Conservation (phyloP, 2,888 invertebrate genomes). For the Drosophila antonietae region DNA sequence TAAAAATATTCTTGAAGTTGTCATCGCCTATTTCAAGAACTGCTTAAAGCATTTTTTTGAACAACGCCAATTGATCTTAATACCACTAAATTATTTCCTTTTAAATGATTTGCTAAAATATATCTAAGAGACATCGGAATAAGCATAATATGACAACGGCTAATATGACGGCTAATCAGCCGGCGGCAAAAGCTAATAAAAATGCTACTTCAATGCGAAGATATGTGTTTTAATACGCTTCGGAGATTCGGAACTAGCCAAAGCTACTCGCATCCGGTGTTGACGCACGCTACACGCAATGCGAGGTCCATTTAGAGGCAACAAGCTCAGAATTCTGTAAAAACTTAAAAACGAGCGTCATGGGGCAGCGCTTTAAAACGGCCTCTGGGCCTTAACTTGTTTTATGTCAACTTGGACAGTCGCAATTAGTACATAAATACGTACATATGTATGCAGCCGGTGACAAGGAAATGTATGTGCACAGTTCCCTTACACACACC, state of each 20-base stretch:
- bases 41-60: neutral
- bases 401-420: conserved; percentile 74
- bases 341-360: conserved; percentile 48
- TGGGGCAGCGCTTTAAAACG: conserved; percentile 62
- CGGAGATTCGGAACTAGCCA: conserved; percentile 19
- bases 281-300: conserved; percentile 46
- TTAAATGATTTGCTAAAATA: neutral
- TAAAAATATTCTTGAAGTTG: neutral
- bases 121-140: neutral
- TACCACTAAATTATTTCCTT: neutral
- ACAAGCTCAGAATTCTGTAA: conserved; percentile 21
- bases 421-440: conserved; percentile 67
- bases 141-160: conserved; percentile 29
- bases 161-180: conserved; percentile 33
- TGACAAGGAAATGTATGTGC: conserved; percentile 22
- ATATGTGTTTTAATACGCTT: conserved; percentile 27
- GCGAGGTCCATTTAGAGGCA: conserved; percentile 46
- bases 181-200: conserved; percentile 74
- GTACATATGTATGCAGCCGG: conserved; percentile 17
- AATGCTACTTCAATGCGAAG: conserved; percentile 58
- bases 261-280: conserved; percentile 58
- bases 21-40: neutral
- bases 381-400: conserved; percentile 69
- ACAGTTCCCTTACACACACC: conserved; percentile 28
- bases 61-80: neutral